Base-by-base conservation (phyloP, 1,140 invertebrate species). In the Macrobrachium nipponense region DNA sequence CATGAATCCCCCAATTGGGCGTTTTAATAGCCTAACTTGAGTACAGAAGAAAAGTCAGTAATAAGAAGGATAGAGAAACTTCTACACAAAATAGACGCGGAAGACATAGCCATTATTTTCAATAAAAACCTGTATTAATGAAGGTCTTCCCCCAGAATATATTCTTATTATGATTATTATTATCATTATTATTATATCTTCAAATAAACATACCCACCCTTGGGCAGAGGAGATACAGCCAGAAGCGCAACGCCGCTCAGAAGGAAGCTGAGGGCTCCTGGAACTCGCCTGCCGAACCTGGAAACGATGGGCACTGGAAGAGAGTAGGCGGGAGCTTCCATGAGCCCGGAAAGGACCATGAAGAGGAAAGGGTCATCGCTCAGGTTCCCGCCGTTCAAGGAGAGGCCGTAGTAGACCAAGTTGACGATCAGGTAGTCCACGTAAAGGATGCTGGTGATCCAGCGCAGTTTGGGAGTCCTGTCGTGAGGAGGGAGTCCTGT, bases 361-460 rank as follows among this genome's bases (percentile, higher is more conserved):
- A n/a, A n/a, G n/a, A 66, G 58, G 73, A 77, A 84, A n/a, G 82
- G 82, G 60, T 77, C 73, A n/a, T 77, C 20, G 59, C 82, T 84
- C 8, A 84, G 36, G 27, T n/a, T 77, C 2, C 59, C 82, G 11
- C 82, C 82, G 59, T 43, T 77, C n/a, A 84, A 73, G 23, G 82
- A 84, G 23, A 84, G 73, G n/a, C 82, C 82, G 60, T 68, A 84
- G 73, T 84, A 84, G 60, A 84, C 82, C 59, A 77, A 51, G 58
- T 27, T 23, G 4, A n/a, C 11, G 27, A 84, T 18, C 14, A 75
- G 23, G 82, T 62, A 84, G 36, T 23, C 23, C 5, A 68, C 5
- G 36, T 77, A 77, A 10, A 84, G 58, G 73, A 27, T 44, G 11
- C 10, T 2, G 3, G 82, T 77, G 73, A 84, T 77, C 17, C 12